Evolutionary conservation across 2,113 vertebrate genomes (phyloP).

Genomic region (Heterotilapia buettikoferi): DNA sequence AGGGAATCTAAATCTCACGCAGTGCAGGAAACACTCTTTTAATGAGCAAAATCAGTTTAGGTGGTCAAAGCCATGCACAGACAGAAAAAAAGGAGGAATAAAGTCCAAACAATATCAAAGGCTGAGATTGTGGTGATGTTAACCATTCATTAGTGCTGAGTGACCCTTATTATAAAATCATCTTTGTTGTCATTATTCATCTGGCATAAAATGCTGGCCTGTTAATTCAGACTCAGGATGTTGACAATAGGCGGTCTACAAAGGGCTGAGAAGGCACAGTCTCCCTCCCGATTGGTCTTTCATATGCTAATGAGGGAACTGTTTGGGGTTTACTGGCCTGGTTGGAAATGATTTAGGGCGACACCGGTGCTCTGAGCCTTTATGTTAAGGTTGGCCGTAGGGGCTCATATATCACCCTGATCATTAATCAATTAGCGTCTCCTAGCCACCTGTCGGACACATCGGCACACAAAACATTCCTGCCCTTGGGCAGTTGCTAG

Average conservation of each 20-base stretch:
- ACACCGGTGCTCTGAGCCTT: conserved; percentile 59
- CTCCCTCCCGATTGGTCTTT: conserved; percentile 45
- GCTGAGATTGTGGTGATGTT: conserved; percentile 13
- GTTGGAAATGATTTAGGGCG: conserved; percentile 77
- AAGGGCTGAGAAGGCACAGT: conserved; percentile 45
- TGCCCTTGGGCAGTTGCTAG: conserved; percentile 66
- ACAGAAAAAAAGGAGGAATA: neutral
- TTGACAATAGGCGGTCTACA: conserved; percentile 50
- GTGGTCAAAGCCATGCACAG: neutral
- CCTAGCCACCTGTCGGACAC: conserved; percentile 72
- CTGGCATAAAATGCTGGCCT: conserved; percentile 48
- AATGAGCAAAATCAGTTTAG: neutral
- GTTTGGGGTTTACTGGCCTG: conserved; percentile 71
- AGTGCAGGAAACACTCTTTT: neutral
- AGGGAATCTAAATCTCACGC: neutral
- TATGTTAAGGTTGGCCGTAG: conserved; percentile 48
- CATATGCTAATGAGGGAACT: conserved; percentile 70
- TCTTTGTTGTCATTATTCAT: conserved; percentile 66
- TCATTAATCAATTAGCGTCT: conserved; percentile 78
- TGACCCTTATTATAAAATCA: conserved; percentile 64
- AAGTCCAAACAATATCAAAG: conserved; percentile 5
- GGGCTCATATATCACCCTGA: conserved; percentile 71
- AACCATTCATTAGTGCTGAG: conserved; percentile 55
- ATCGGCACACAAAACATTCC: conserved; percentile 65
- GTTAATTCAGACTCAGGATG: conserved; percentile 50